Base-by-base conservation (phyloP, 2,113 vertebrate genomes). In the Amblyornis subalaris region DNA sequence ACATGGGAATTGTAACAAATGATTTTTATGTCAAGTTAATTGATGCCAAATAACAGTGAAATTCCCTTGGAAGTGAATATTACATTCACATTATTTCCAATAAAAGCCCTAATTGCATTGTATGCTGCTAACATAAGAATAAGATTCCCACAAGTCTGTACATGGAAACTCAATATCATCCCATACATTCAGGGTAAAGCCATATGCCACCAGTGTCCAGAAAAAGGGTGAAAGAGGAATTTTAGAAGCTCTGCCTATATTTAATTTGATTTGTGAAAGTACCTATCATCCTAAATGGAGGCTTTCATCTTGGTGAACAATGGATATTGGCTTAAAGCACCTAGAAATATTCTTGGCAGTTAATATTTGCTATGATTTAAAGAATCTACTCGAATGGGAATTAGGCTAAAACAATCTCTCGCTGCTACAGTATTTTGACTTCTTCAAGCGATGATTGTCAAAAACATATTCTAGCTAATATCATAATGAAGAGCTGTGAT, bases 1-100 rank as follows among this genome's bases (percentile, higher is more conserved):
- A 73, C 53, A 65, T 77, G 94, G 92, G 85, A 96, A 89, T 87
- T 82, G 80, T 64, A 93, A 89, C 73, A 90, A 93, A 88, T 67
- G 2, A 72, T 85, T 96, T 94, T 91, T 95, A 89, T 89, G 87
- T 96, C 81, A 94, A 87, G 47, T 91, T 95, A 97, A 96, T 77
- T 96, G 89, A 94, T 89, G 76, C 33, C 70, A 93, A 96, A 72
- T 88, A 90, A 85, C 26, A 88, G 20, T 44, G 35, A 88, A 94
- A 95, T 62, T 94, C 92, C 91, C 79, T 67, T 91, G 87, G 29
- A 97, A 93, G 44, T 79, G 58, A 94, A 62, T 80, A 85, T 90
- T 78, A 61, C 26, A 83, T 71, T 91, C 64, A 83, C 5, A 44
- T 70, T 89, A 51, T 66, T 94, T 91, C 66, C 48, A 92, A 73